Percentiles rank a stretch among this genome's conserved stretches.
Evolutionary conservation across 2,113 vertebrate genomes (phyloP).

Genomic region (Dendropsophus ebraccatus): DNA sequence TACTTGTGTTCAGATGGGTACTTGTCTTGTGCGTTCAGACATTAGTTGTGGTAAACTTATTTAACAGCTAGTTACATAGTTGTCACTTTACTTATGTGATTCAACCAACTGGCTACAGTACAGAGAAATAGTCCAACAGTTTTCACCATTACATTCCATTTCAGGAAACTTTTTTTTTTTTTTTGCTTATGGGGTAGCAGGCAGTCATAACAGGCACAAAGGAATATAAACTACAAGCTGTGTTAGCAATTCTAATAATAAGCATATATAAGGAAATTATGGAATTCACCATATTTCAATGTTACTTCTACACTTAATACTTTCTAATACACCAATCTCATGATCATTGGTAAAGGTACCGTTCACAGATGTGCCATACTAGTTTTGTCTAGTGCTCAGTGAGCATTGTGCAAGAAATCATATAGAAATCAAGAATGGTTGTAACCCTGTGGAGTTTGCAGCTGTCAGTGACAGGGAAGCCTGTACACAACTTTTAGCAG

Average conservation of each 20-base stretch:
- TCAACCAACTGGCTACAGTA: no score
- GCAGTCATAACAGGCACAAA: no score
- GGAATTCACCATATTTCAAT: not conserved
- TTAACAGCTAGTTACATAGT: not conserved
- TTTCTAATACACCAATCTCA: not conserved
- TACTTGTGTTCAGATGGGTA: not conserved
- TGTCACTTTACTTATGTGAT: not conserved
- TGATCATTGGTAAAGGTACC: not conserved
- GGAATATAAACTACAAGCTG: not conserved
- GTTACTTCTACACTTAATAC: not conserved
- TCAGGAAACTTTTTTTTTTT: not conserved
- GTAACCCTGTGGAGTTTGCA: not conserved
- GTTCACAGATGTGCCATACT: not conserved
- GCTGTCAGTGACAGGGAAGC: not conserved
- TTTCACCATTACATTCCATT: not conserved
- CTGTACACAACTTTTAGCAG: not conserved
- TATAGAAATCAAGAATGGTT: not conserved
- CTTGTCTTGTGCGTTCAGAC: no score
- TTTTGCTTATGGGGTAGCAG: not conserved
- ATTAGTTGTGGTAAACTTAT: no score
- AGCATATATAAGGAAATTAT: not conserved
- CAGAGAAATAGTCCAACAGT: no score
- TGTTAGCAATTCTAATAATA: not conserved
- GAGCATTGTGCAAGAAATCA: not conserved
- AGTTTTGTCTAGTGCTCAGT: no score